Base-by-base conservation (phyloP, 2,888 invertebrate species). In the Drosophila crucigera region DNA sequence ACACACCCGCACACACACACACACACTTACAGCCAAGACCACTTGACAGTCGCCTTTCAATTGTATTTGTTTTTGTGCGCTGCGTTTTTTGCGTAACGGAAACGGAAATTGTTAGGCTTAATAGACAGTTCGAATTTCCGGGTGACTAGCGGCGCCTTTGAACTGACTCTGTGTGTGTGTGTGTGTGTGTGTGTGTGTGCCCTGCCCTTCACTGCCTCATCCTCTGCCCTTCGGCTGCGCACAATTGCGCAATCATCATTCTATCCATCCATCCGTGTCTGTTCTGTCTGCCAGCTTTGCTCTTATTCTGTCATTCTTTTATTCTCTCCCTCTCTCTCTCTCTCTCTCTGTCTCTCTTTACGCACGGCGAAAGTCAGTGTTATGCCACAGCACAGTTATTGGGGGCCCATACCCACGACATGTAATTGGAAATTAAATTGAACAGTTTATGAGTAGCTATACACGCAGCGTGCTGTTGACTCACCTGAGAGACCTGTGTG, bases 51-150 rank as follows among this genome's bases (percentile, higher is more conserved):
- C 76, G 55, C 19, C 59, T 49, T 43, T 43, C 19, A 52, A 28
- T 54, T 60, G 39, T 69, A 62, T 73, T 70, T 78, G 77, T 70
- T 75, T 78, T 74, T 72, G 61, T 50, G 55, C 56, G 39, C 28
- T 52, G 56, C 52, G 63, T 59, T 74, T 78, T 70, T 62, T 75
- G 72, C 82, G 73, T 72, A 75, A 56, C 83, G 90, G 88, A 88
- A 88, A 76, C 89, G 89, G 90, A 88, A 90, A 86, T 90, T 90
- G 90, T 90, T 86, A 90, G 89, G 84, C 90, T 84, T 90, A 86
- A 89, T 86, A 90, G 88, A 87, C 90, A 90, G 90, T 82, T 85
- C 77, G 78, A 85, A 83, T 90, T 87, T 90, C 83, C 90, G 72
- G 73, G 28, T 65, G 80, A 81, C 78, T 79, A 67, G 67, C 68